Conservation (phyloP, 2,797 vertebrate genomes). For the Poeciliopsis paucimaculata region DNA sequence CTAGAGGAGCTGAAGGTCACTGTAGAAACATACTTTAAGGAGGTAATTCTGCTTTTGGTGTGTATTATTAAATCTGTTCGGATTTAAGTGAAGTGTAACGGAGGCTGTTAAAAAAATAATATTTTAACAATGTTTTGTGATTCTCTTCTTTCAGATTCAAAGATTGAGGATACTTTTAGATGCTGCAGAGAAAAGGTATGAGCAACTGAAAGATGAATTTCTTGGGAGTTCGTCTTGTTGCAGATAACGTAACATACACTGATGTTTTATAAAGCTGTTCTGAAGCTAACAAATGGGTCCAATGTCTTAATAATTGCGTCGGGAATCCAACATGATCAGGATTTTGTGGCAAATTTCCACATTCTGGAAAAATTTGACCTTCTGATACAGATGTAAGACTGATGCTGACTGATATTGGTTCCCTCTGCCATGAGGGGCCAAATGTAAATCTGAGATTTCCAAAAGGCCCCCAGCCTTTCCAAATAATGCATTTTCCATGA, state of each 20-base stretch:
- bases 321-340: neutral
- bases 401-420: neutral
- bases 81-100: neutral
- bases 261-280: neutral
- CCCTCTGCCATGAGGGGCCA: neutral
- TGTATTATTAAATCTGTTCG: slow-evolving; percentile 1
- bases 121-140: slow-evolving; percentile 4
- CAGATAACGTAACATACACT: neutral
- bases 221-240: neutral
- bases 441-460: neutral
- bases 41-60: slow-evolving; percentile 77
- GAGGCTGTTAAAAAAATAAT: slow-evolving; percentile 6
- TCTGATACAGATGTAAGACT: neutral
- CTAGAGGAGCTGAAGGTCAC: slow-evolving; percentile 90
- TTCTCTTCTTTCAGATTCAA: slow-evolving; percentile 67
- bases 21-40: slow-evolving; percentile 89
- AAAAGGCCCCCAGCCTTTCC: neutral
- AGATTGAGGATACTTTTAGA: slow-evolving; percentile 85
- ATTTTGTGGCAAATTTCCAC: neutral
- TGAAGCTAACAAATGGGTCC: neutral
- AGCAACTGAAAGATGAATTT: neutral
- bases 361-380: neutral
- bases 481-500: neutral
- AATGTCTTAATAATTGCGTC: neutral
- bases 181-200: slow-evolving; percentile 84